Conservation (phyloP, 2,113 vertebrate genomes). For the Felis chaus region DNA sequence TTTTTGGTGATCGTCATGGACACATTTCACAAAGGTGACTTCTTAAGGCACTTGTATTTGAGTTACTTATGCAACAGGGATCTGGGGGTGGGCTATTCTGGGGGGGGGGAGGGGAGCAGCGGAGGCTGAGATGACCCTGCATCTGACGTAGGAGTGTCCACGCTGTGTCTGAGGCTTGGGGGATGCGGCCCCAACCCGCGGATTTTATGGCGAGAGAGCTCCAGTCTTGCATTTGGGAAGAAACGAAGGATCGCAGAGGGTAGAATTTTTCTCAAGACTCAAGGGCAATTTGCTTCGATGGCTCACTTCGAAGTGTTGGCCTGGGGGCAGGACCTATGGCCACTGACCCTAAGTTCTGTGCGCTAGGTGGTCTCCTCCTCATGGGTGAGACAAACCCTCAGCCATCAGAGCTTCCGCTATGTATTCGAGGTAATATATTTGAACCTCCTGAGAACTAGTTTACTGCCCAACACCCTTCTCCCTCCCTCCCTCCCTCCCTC, state of each 20-base stretch:
- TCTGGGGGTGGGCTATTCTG: not conserved
- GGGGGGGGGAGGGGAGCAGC: too few relatives aligned
- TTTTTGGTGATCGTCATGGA: accelerated
- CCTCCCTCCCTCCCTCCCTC: too few relatives aligned
- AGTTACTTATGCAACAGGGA: not conserved
- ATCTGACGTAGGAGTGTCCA: accelerated
- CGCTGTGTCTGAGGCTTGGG: not conserved
- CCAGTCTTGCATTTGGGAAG: not conserved
- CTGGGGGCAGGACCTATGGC: not conserved
- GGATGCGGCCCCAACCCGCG: accelerated
- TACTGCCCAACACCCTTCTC: accelerated
- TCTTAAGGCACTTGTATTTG: not conserved
- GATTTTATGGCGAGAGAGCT: accelerated
- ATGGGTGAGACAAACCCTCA: not conserved
- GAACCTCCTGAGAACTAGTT: not conserved
- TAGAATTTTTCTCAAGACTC: not conserved
- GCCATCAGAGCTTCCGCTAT: not conserved
- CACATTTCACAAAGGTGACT: not conserved
- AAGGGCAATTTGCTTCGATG: not conserved
- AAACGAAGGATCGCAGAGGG: accelerated
- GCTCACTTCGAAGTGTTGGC: not conserved
- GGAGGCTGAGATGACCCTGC: accelerated
- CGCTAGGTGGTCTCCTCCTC: not conserved
- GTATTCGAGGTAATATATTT: too few relatives aligned
- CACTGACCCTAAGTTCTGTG: not conserved